Evolutionary conservation across 2,888 invertebrate genomes (phyloP), one percentile per base, ranked within the genome.

Genomic region (Matsumyia berberina): DNA sequence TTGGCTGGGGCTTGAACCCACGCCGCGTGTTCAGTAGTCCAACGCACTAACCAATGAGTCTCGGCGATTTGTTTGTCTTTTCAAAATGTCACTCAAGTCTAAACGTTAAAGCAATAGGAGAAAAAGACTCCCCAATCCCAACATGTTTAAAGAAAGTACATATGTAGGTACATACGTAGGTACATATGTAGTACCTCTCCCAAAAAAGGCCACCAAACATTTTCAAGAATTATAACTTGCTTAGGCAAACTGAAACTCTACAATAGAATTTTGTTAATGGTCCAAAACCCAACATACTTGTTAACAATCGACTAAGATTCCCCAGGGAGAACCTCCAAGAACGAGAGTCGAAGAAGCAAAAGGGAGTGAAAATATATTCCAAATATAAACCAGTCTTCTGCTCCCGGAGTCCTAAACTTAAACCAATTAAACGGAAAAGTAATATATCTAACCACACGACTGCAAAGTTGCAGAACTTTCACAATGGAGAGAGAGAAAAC

Each of bases 351-450:
- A 31, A 39, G 4, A 4, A 39, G 12, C 24, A 33, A 9, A 19
- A 19, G 33, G 24, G n/a, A 11, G 24, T 24, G 55, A 49, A 62
- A 39, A 62, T 39, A 19, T 44, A 57, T 49, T 49, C 35, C 37
- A 49, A 37, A 51, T 93, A 11, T 46, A 64, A 33, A 64, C 8
- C n/a, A 46, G 46, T 35, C 46, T 19, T 17, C 9, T 39, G 4
- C 51, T 15, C 5, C 49, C 51, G 35, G 19, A 55, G 55, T 19
- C 29, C 55, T 33, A 17, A 69, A 69, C 57, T 57, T 44, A 57
- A 67, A 66, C 53, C 53, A 53, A 39, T 67, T 67, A 67, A 53
- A 53, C 42, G 24, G 39, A 24, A 44, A 51, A 55, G 55, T 69
- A 69, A 69, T 69, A 69, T 69, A 69, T 69, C 55, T 24, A 69